These are phyloP conservation scores for Lanius collurio DNA, from an alignment of 2,113 vertebrate genomes.

Conservation along the genomic window DNA sequence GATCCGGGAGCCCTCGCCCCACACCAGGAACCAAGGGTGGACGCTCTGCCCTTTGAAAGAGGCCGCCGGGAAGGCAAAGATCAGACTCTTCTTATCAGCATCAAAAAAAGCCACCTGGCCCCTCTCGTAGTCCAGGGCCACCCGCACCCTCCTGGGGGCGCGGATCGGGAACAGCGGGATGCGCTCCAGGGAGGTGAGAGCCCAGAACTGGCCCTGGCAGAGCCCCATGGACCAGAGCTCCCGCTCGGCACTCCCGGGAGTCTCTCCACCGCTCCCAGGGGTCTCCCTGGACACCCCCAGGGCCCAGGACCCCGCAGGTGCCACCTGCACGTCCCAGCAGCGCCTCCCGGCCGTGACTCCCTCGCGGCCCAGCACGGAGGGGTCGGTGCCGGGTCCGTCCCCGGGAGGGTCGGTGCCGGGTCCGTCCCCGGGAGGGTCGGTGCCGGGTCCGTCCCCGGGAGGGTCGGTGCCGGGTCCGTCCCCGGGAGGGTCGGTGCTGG, in stretches of 20 bases:
- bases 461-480: neutral
- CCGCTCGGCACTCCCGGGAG: accelerated
- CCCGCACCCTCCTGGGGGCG: neutral
- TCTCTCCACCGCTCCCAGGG: neutral
- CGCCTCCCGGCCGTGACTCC: neutral
- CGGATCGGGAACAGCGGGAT: accelerated
- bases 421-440: no score
- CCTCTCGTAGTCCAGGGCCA: neutral
- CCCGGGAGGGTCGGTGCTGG: neutral
- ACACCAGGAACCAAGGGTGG: conserved; percentile 12
- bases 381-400: neutral
- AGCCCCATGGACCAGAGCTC: conserved; percentile 20
- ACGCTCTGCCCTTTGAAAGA: neutral
- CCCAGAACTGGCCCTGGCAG: neutral
- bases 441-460: no score
- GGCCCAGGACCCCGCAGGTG: neutral
- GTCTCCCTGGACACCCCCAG: neutral
- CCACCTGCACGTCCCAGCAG: conserved; percentile 39
- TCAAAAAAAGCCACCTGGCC: neutral
- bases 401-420: neutral
- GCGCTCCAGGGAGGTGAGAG: neutral
- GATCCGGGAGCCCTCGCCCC: neutral
- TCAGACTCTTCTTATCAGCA: accelerated
- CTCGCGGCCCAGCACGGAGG: neutral
- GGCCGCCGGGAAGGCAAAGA: neutral